Evolutionary conservation across 2,888 invertebrate genomes (phyloP), one percentile per base, ranked within the genome.

Genomic region (Gryllus longicercus): DNA sequence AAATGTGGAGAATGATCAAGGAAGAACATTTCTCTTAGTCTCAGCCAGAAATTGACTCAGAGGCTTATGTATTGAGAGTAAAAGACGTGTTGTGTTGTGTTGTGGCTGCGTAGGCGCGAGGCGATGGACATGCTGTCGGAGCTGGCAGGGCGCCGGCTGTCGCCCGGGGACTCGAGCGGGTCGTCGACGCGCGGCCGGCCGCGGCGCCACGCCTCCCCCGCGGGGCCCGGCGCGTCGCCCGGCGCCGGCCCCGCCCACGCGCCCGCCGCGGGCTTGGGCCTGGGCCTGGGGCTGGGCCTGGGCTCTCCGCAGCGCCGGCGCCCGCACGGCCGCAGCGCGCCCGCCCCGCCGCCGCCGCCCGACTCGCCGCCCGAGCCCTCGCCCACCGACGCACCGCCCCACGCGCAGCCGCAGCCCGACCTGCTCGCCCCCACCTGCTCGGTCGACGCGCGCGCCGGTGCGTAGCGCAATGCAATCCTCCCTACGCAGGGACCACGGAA

Each of bases 41-140:
- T 38, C 38, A 38, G 38, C 38, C 38, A 38, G 38, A 38, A 38
- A 38, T 25, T 25, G 25, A 25, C 25, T 25, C 4, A 25, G 25
- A 25, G 25, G 25, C 25, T 25, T 25, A 25, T 25, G 3, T 2
- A 2, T 25, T 3, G 25, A 25, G 25, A 0, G 25, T 25, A 25
- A 25, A 25, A 25, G 25, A 16, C 16, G 11, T 14, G 16, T 14
- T 51, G 51, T n/a, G n/a, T n/a, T 0, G 8, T 3, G 63, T n/a
- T 18, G 5, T 5, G n/a, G 10, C 12, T 16, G 51, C 51, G 51
- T 82, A 85, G 86, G 86, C 92, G 94, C 88, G 95, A 95, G 89
- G 95, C 95, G 80, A 92, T 94, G 81, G 94, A 95, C 84, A 94
- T 95, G 93, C 88, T 95, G 78, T 94, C 93, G 86, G 95, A 95